Conservation (phyloP, 1,140 invertebrate genomes). For the Drosophila pandora region DNA sequence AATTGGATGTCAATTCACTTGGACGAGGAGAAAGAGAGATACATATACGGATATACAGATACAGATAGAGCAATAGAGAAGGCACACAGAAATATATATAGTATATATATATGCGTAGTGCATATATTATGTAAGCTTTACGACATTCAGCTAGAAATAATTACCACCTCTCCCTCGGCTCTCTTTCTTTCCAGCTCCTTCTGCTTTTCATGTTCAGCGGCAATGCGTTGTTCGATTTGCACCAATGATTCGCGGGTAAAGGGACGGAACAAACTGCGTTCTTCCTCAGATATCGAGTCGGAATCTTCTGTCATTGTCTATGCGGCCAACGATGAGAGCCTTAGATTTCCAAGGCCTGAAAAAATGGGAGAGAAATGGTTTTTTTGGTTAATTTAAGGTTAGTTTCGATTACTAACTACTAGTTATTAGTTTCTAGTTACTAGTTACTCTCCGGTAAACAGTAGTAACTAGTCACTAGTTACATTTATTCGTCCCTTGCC, state of each 20-base stretch:
- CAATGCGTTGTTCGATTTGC: slow-evolving; percentile 96
- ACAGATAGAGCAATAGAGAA: slow-evolving; percentile 53
- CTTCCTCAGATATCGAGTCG: slow-evolving; percentile 95
- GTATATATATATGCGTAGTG: neutral
- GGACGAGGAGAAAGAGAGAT: slow-evolving; percentile 34
- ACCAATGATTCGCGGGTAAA: slow-evolving; percentile 98
- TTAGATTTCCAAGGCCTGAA: slow-evolving; percentile 84
- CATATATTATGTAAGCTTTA: slow-evolving; percentile 6
- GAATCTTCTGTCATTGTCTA: slow-evolving; percentile 94
- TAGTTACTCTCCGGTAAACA: neutral
- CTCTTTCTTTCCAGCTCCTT: slow-evolving; percentile 97
- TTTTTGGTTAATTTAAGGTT: neutral
- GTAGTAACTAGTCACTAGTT: too few relatives aligned
- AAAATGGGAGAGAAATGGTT: neutral
- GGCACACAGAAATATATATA: slow-evolving; percentile 38
- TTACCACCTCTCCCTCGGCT: slow-evolving; percentile 94
- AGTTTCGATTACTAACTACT: neutral
- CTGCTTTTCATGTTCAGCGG: slow-evolving; percentile 97
- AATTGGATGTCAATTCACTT: slow-evolving; percentile 48
- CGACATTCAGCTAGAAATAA: slow-evolving; percentile 81
- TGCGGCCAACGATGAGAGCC: slow-evolving; percentile 84
- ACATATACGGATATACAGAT: slow-evolving; percentile 28
- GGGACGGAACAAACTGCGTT: slow-evolving; percentile 97
- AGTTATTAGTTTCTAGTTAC: neutral
- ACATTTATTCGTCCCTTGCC: too few relatives aligned